phyloP scores from a whole-genome alignment of 1,140 invertebrate genomes.

The Caenorhabditis inopinata region DNA sequence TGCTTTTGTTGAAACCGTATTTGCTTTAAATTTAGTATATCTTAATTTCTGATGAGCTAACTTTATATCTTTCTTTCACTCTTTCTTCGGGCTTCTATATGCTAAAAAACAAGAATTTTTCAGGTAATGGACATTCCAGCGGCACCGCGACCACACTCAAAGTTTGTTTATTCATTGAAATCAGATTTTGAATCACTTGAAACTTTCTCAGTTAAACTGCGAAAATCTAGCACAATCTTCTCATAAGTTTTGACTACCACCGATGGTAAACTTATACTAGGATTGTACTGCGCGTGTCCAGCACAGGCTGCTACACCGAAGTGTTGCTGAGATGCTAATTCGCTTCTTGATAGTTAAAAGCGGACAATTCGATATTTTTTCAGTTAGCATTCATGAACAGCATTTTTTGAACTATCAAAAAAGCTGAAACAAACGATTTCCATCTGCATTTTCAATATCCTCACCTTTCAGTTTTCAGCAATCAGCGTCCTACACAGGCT shows the following conservation, averaged over 20 bases:
- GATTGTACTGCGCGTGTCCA: too few relatives aligned
- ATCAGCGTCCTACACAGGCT: conserved; percentile 33
- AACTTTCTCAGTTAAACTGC: background rate
- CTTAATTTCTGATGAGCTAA: too few relatives aligned
- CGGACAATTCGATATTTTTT: too few relatives aligned
- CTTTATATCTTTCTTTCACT: background rate
- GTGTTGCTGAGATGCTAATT: too few relatives aligned
- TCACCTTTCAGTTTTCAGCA: background rate
- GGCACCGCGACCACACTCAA: conserved; percentile 33
- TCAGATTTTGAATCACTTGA: background rate
- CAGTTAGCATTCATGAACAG: too few relatives aligned
- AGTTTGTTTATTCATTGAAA: background rate
- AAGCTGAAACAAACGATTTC: background rate
- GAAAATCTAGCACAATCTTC: background rate
- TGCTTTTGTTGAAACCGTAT: too few relatives aligned
- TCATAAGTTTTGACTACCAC: too few relatives aligned
- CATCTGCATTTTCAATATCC: too few relatives aligned
- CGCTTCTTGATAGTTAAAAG: too few relatives aligned
- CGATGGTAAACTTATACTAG: too few relatives aligned
- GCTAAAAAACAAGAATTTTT: background rate
- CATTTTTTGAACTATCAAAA: background rate
- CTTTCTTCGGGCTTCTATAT: background rate
- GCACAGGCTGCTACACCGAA: too few relatives aligned
- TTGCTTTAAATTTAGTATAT: too few relatives aligned
- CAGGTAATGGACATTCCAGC: conserved; percentile 37